phyloP scores from a whole-genome alignment of 1,140 invertebrate genomes.

The Zaprionus capensis region DNA sequence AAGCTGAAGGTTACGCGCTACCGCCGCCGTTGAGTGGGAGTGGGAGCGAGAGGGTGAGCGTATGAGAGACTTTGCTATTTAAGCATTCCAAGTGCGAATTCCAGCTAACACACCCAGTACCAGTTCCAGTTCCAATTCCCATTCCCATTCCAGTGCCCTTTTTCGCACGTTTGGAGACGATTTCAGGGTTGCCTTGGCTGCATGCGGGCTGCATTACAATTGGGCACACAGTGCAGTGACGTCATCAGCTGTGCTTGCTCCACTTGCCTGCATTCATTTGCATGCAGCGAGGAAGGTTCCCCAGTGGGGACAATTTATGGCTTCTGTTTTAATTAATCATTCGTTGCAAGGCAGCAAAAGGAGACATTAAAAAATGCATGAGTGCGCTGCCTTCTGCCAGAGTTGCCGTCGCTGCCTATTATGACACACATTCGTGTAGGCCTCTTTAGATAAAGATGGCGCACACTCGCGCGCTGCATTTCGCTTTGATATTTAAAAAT shows the following conservation, averaged over 20 bases:
- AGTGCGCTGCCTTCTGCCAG: not conserved
- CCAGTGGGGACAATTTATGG: slow-evolving; percentile 4
- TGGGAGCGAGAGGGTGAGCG: slow-evolving; percentile 22
- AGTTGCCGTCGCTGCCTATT: slow-evolving; percentile 41
- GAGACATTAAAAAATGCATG: slow-evolving; percentile 18
- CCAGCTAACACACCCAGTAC: slow-evolving; percentile 64
- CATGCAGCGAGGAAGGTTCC: slow-evolving; percentile 52
- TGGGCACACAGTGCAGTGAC: slow-evolving; percentile 45
- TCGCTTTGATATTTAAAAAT: slow-evolving; percentile 70
- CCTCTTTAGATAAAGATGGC: slow-evolving; percentile 73
- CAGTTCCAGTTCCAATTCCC: slow-evolving; percentile 29
- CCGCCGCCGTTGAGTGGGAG: not conserved
- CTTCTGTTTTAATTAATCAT: slow-evolving; percentile 5
- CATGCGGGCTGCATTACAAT: slow-evolving; percentile 73
- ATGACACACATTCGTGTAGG: slow-evolving; percentile 69
- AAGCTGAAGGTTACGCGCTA: slow-evolving; percentile 61
- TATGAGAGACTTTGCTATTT: slow-evolving; percentile 41
- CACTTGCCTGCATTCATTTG: slow-evolving; percentile 66
- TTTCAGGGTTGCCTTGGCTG: slow-evolving; percentile 41
- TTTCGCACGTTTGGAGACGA: slow-evolving; percentile 30
- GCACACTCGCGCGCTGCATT: slow-evolving; percentile 38
- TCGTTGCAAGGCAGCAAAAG: not conserved
- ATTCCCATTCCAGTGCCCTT: slow-evolving; percentile 66
- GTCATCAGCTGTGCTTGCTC: slow-evolving; percentile 64
- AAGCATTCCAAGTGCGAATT: slow-evolving; percentile 57